phyloP scores from a whole-genome alignment of 2,888 invertebrate genomes.

The Yponomeuta malinellus region DNA sequence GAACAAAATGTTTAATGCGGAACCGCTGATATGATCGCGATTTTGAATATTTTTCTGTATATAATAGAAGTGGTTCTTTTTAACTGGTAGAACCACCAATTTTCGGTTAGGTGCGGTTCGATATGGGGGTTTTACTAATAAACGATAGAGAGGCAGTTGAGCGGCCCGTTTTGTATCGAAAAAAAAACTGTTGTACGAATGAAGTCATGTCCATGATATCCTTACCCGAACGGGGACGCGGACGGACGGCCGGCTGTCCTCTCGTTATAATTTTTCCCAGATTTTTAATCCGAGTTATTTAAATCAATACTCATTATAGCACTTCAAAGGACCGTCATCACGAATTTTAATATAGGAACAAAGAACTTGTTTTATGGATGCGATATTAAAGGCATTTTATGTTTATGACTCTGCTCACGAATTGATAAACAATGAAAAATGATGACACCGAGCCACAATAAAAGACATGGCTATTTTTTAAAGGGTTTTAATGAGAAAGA shows the following conservation, averaged over 20 bases:
- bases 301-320: constrained; percentile 75
- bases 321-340: constrained; percentile 70
- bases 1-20: no score
- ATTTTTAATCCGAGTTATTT: constrained; percentile 71
- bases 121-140: no score
- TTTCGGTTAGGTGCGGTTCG: no score
- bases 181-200: no score
- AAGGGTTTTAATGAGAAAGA: constrained; percentile 12
- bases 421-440: constrained; percentile 60
- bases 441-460: constrained; percentile 44
- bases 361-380: constrained; percentile 69
- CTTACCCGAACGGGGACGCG: constrained; percentile 21
- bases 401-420: constrained; percentile 50
- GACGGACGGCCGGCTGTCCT: constrained; percentile 46
- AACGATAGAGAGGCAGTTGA: no score
- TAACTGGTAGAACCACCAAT: no score
- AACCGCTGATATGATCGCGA: no score
- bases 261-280: constrained; percentile 72
- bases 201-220: constrained; percentile 39
- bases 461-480: constrained; percentile 13
- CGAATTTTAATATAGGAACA: constrained; percentile 61
- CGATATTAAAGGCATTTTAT: constrained; percentile 68
- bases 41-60: no score
- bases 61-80: not conserved
- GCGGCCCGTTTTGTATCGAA: no score